Base-by-base conservation (phyloP, 2,113 vertebrate species). In the Sceloporus undulatus region DNA sequence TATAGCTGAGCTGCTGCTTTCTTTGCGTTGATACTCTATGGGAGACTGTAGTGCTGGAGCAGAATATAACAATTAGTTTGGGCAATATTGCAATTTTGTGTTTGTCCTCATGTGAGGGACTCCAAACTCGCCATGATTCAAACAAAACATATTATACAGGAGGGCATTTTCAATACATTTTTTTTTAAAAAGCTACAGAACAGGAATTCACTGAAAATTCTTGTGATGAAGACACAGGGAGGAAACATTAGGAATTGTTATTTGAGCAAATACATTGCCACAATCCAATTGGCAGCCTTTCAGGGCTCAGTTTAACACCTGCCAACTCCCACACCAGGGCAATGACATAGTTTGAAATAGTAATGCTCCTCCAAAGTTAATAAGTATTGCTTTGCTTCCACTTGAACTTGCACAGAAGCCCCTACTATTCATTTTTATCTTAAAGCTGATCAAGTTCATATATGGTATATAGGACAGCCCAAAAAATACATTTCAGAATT, bases 21-120 rank as follows among this genome's bases (percentile, higher is more conserved):
- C 98, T 92, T 98, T 98, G 95, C 98, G 98, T 79, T 99, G 98
- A 92, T 99, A 99, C 93, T 98, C 98, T 19, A 99, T 99, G 78
- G 99, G 99, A 4, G 98, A 99, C 96, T 99, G 98, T 0, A 99
- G 97, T 14, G 99, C 99, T 99, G 92, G 62, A 92, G 92, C 82
- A 89, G 27, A 91, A 90, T 78, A 89, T 83, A 48, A 65, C 75
- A 81, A 74, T 95, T 89, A 95, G 92, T 70, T 42, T 29, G 11
- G 16, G 1, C 0, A 18, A 16, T 54, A 78, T 70, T 54, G 40
- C 1, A 7, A 78, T 1, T 11, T 14, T 6, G 2, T 38, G 9
- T 54, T 27, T 84, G 27, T 7, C 14, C 66, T 34, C 34, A 74
- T 27, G 74, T 52, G 38, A 73, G 65, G 59, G 29, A 38, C 8